Base-by-base conservation (phyloP, 2,888 invertebrate species). In the Drosophila sordidula region DNA sequence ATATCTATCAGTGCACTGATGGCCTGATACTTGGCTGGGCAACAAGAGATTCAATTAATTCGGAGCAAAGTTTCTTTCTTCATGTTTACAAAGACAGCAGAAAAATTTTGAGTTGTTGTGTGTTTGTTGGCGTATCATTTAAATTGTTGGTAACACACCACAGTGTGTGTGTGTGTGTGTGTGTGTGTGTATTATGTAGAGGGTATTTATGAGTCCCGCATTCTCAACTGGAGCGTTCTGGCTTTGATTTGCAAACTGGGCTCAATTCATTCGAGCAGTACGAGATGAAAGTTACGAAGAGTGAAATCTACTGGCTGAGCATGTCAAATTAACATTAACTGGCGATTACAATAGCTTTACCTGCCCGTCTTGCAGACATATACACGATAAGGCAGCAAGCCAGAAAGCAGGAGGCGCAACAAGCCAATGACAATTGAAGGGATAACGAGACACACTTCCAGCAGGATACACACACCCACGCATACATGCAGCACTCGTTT, bases 361-460 rank as follows among this genome's bases (percentile, higher is more conserved):
- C 75, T 72, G 59, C 46, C 59, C 46, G 42, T n/a, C 47, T 56
- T 25, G 8, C 2, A 12, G 26, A 49, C 26, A 46, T 47, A 41
- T 29, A 63, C 22, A 42, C 42, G 63, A 62, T 61, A 61, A 50
- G 44, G 47, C 63, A 75, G 58, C 52, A 62, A 63, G 44, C 32
- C 47, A 36, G 38, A n/a, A 16, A 8, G 25, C 22, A 5, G 79
- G 51, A 70, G 70, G 62, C 73, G 84, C 85, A 84, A 87, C 84
- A 84, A 84, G 85, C 82, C 74, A 82, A 84, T 80, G 82, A 84
- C 86, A 82, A 86, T 82, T 78, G 87, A 84, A 79, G 78, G 87
- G 78, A 87, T 80, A 82, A 80, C 72, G 74, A 67, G 78, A 58
- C 70, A 64, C 54, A 70, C 66, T 69, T 62, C 63, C 46, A 62